Evolutionary conservation across 2,113 vertebrate genomes (phyloP).

Genomic region (Anolis sagrei): DNA sequence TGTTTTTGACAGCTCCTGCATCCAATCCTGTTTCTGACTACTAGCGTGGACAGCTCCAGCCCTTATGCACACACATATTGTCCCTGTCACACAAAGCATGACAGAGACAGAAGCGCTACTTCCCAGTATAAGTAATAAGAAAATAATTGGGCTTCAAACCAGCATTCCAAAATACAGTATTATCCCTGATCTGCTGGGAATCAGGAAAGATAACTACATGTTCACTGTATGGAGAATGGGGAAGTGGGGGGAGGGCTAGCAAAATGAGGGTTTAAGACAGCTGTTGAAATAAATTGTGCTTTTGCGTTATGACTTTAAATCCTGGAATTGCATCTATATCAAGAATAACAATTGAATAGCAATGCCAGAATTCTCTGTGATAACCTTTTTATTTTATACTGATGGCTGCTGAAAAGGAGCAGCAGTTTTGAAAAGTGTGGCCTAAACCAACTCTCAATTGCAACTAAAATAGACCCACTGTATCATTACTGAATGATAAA

Average conservation of each 20-base stretch:
- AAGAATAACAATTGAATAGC: neutral
- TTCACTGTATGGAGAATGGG: too few species aligned
- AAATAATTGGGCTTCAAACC: neutral
- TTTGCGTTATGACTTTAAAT: neutral
- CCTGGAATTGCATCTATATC: neutral
- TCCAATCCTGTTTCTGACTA: neutral
- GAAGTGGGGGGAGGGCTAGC: too few species aligned
- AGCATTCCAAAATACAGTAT: neutral
- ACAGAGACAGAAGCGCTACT: neutral
- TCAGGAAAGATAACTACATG: neutral
- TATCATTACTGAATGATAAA: too few species aligned
- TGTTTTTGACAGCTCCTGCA: neutral
- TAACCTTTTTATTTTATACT: neutral
- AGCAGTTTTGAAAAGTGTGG: too few species aligned
- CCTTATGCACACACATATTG: too few species aligned
- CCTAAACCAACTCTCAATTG: too few species aligned
- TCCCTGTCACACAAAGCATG: neutral
- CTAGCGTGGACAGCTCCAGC: neutral
- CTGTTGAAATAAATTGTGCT: neutral
- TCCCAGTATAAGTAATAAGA: neutral
- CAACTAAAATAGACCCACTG: neutral
- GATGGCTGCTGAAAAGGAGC: neutral
- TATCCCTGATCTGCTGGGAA: neutral
- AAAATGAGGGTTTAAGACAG: neutral
- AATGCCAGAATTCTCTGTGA: neutral